A percentile compares a stretch with the other conserved stretches of the same genome.
These are phyloP conservation scores for Drosophila peninsularis DNA, from an alignment of 2,888 invertebrate genomes.

Conservation along the genomic window DNA sequence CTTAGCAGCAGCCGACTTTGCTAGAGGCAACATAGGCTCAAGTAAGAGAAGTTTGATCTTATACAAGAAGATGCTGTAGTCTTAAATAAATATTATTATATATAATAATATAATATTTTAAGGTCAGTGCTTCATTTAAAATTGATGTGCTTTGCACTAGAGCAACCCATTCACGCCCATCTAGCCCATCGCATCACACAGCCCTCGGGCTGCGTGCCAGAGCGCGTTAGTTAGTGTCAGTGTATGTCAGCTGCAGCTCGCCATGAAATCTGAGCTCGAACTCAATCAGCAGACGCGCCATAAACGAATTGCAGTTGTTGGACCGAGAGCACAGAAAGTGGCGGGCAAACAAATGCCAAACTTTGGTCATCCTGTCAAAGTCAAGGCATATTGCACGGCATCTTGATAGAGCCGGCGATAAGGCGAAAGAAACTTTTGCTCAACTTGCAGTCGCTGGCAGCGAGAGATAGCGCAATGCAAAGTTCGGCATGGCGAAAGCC, in stretches of 20 bases:
- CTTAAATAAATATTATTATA: too few relatives aligned
- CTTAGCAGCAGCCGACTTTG: too few relatives aligned
- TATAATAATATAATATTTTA: too few relatives aligned
- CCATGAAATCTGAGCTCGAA: slow-evolving; percentile 23
- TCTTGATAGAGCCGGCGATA: slow-evolving; percentile 21
- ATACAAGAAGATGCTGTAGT: too few relatives aligned
- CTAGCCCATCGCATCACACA: too few relatives aligned
- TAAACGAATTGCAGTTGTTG: slow-evolving; percentile 29
- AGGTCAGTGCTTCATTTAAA: too few relatives aligned
- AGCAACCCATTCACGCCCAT: too few relatives aligned
- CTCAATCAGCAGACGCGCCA: slow-evolving; percentile 37
- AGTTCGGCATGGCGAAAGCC: not conserved
- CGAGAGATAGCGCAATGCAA: slow-evolving; percentile 1
- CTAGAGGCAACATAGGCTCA: too few relatives aligned
- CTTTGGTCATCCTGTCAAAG: slow-evolving; percentile 32
- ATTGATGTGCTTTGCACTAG: too few relatives aligned
- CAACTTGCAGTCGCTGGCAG: too few relatives aligned
- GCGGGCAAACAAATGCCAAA: slow-evolving; percentile 43
- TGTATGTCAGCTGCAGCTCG: slow-evolving; percentile 41
- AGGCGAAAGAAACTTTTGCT: not conserved
- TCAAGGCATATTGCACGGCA: slow-evolving; percentile 22
- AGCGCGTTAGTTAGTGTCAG: slow-evolving; percentile 11
- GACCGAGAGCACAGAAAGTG: slow-evolving; percentile 13
- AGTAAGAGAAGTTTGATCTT: too few relatives aligned
- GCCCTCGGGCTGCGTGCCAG: not conserved